Evolutionary conservation across 2,888 invertebrate species (phyloP), one percentile per base, ranked within the genome.

Genomic region (Lapara coniferarum): DNA sequence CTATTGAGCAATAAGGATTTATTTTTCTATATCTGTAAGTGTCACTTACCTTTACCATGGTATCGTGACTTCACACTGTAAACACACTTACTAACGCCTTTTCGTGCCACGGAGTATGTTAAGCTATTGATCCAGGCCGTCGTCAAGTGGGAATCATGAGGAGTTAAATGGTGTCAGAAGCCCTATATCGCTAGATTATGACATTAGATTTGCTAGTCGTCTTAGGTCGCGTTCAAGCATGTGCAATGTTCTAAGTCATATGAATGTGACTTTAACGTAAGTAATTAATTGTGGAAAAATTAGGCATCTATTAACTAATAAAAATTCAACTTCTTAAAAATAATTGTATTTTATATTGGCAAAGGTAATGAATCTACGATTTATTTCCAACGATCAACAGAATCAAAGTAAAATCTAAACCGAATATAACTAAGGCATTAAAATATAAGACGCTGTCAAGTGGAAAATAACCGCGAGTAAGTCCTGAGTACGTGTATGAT

Each of bases 381-480:
- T 51, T 10, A 7, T 13, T 51, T 51, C 51, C 51, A 51, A 51
- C 57, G 37, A 37, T 49, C 14, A 8, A 12, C 12, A 10, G 16
- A 12, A 13, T 10, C 30, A 6, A 10, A 37, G 25, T 3, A 66
- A 16, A 30, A 19, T 30, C 16, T n/a, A 14, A 14, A 63, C 56
- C 67, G 19, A 14, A 44, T 55, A 13, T n/a, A 56, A 69, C 66
- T 56, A 66, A 37, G 46, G 30, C 55, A 49, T 46, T 67, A n/a
- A 66, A 66, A 66, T 66, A 66, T 49, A 56, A 30, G 63, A 46
- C 25, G 56, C 49, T 49, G 25, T 82, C 77, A 80, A 75, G 81
- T 86, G 87, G 87, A 87, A 88, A 89, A 88, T 87, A 87, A 83
- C 87, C 76, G 75, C 79, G 71, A 68, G 71, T 75, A 72, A 69